Base-by-base conservation (phyloP, 2,113 vertebrate species). In the Callipepla squamata region DNA sequence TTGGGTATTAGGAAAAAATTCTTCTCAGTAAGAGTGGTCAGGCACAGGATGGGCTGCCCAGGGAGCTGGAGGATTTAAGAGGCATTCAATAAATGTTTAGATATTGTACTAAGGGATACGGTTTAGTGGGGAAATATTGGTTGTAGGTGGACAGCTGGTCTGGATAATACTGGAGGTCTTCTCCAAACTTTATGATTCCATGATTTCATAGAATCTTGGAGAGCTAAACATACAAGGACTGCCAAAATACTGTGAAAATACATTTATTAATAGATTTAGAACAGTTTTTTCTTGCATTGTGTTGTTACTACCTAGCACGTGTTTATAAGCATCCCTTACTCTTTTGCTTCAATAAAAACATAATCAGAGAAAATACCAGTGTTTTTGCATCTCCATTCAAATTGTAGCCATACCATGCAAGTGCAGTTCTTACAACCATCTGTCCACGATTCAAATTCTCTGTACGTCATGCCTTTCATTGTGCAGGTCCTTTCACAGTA, bases 351-450 rank as follows among this genome's bases (percentile, higher is more conserved):
- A 80, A 74, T 81, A 85, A 87, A 95, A 87, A 51, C 74, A 81
- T 77, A 86, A 94, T 85, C 61, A 88, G 30, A 51, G 13, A n/a
- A 55, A 80, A 42, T 20, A 61, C 2, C 32, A 11, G 44, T 21
- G 62, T 26, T 77, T 44, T 53, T 30, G 7, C 45, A 21, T 72
- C 48, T 86, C 38, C 53, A 75, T 21, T 59, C 80, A 93, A 87
- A 73, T 2, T 58, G 51, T 87, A 96, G 91, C 57, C 99, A 53
- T 98, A 99, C 99, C 98, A 97, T 98, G 98, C 99, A 99, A 67
- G 98, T 99, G 98, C 99, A 99, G 98, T 99, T 99, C 98, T 98
- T 99, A 97, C 99, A 99, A 97, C 99, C 99, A 79, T 99, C 99
- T 90, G 98, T 98, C 99, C 99, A 99, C 83, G 98, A 98, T 93